Percentiles rank a stretch among this genome's conserved stretches.
These are phyloP conservation scores for Zeus faber DNA, from an alignment of 2,113 vertebrate genomes.

Conservation along the genomic window DNA sequence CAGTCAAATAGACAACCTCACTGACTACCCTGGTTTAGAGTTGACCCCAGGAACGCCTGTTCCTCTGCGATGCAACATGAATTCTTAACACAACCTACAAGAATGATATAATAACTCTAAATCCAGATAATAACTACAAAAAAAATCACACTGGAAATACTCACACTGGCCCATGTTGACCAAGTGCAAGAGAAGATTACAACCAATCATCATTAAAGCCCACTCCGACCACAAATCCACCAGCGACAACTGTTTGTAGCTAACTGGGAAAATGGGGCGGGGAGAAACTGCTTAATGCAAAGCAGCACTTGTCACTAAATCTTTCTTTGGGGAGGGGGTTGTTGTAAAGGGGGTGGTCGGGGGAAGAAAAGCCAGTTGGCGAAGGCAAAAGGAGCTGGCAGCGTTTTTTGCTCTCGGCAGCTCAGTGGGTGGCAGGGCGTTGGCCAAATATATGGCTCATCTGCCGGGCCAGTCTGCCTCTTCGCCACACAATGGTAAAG, in stretches of 20 bases:
- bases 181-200: too few relatives aligned
- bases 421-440: slow-evolving; percentile 57
- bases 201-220: slow-evolving; percentile 78
- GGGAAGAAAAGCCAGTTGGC: slow-evolving; percentile 55
- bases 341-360: slow-evolving; percentile 34
- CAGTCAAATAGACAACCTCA: too few relatives aligned
- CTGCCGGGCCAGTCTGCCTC: slow-evolving; percentile 30
- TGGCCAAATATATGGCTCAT: slow-evolving; percentile 37
- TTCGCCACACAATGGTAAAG: slow-evolving; percentile 16
- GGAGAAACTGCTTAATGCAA: slow-evolving; percentile 58
- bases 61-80: neutral
- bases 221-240: slow-evolving; percentile 77
- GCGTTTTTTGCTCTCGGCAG: slow-evolving; percentile 38
- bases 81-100: too few relatives aligned
- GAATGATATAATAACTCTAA: too few relatives aligned
- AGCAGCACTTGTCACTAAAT: slow-evolving; percentile 65
- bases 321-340: slow-evolving; percentile 59
- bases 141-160: too few relatives aligned
- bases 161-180: too few relatives aligned
- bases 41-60: neutral
- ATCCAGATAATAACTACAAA: too few relatives aligned
- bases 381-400: slow-evolving; percentile 53
- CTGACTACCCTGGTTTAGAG: neutral
- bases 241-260: slow-evolving; percentile 71
- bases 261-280: slow-evolving; percentile 19